Percentiles rank a stretch among this genome's conserved stretches.
Conservation (phyloP, 2,113 vertebrate species). For the Tetrax tetrax region DNA sequence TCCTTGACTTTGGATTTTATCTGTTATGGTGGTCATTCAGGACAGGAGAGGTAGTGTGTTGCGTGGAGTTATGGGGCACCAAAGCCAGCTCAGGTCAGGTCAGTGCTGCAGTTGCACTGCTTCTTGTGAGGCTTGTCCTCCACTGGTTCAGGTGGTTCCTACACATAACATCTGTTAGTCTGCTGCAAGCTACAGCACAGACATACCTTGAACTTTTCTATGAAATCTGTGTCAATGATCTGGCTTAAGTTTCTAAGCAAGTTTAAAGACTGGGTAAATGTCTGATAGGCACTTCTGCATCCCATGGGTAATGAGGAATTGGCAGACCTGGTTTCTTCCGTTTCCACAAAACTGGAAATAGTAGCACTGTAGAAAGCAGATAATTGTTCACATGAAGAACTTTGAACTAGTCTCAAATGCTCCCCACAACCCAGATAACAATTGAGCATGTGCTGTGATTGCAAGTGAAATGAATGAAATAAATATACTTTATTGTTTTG, state of each 20-base stretch:
- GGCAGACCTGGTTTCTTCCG: not conserved
- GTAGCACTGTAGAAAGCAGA: not conserved
- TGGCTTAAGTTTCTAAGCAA: not conserved
- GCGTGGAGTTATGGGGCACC: rapidly evolving
- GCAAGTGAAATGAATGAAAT: not conserved
- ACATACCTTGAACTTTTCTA: not conserved
- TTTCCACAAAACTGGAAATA: not conserved
- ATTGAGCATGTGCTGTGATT: not conserved
- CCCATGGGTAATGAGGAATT: not conserved
- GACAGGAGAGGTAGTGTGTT: not conserved
- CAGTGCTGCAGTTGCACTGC: not conserved
- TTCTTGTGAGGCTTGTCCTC: not conserved
- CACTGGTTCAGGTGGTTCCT: not conserved
- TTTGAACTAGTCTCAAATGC: not conserved
- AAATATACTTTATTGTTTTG: not conserved
- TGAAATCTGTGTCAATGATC: not conserved
- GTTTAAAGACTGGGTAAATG: not conserved
- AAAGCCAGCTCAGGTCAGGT: not conserved
- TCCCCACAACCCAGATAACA: not conserved
- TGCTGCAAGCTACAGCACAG: not conserved
- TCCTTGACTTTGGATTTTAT: not conserved
- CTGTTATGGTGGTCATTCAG: not conserved
- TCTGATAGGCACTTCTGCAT: not conserved
- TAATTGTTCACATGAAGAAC: not conserved
- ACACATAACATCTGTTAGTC: not conserved